phyloP scores from a whole-genome alignment of 2,797 vertebrate species.

The Helicolenus hilgendorfi region DNA sequence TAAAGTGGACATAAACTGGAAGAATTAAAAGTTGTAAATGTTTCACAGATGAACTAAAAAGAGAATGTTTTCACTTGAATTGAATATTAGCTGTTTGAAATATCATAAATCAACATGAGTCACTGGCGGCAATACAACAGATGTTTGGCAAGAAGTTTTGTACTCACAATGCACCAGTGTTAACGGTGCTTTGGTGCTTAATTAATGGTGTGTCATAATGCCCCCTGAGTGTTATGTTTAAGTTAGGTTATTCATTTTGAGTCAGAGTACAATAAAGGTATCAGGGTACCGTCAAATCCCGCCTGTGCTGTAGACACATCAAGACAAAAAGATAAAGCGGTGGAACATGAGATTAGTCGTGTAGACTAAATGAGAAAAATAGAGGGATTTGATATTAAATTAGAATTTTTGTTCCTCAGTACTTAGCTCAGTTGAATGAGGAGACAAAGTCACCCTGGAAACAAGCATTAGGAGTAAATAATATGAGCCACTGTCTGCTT shows the following conservation, averaged over 20 bases:
- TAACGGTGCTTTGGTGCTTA: background rate
- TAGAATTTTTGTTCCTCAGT: slow-evolving; percentile 67
- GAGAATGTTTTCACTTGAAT: background rate
- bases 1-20: slow-evolving; percentile 19
- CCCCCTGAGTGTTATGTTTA: background rate
- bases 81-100: slow-evolving; percentile 21
- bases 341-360: slow-evolving; percentile 77
- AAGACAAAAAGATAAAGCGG: slow-evolving; percentile 73
- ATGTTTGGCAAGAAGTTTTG: background rate
- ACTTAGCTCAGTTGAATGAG: slow-evolving; percentile 64
- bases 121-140: slow-evolving; percentile 1
- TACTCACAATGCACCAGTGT: background rate
- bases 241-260: slow-evolving; percentile 5
- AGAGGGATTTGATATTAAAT: slow-evolving; percentile 78
- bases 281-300: slow-evolving; percentile 50
- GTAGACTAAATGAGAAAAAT: slow-evolving; percentile 66
- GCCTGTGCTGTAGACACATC: slow-evolving; percentile 37
- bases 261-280: slow-evolving; percentile 28
- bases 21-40: slow-evolving; percentile 33
- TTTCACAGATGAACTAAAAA: background rate
- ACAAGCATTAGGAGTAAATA: slow-evolving; percentile 83
- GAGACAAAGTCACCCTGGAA: slow-evolving; percentile 80
- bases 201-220: background rate
- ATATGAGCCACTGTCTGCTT: slow-evolving; percentile 71
- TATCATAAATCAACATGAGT: slow-evolving; percentile 19